Evolutionary conservation across 2,113 vertebrate genomes (phyloP), one percentile per base, ranked within the genome.

Genomic region (Circaetus cinerascens): DNA sequence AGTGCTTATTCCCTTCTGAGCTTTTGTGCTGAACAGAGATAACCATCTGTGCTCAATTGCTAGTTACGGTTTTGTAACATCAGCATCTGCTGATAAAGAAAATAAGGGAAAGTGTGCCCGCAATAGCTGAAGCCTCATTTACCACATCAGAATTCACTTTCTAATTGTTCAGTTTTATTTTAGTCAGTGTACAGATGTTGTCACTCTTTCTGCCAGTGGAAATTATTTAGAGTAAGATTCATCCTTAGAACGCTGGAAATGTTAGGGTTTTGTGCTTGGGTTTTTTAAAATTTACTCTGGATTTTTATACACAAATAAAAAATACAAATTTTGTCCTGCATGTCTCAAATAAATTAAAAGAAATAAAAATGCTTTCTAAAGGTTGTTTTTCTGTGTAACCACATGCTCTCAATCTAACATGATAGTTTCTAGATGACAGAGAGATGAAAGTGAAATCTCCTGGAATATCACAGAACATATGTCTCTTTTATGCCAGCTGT

Each of bases 11-110:
- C 94, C 94, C 95, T 92, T 93, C 76, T 89, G 97, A 98, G 95
- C 66, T 81, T 92, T 96, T 95, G 71, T 95, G 88, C 77, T 74
- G 67, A 96, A 90, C 85, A 94, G 94, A 96, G 87, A 96, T 96
- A 76, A 96, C 97, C 97, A 98, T 98, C 98, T 98, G 98, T 84
- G 91, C 96, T 96, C 93, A 97, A 94, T 98, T 97, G 95, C 91
- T 96, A 86, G 94, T 83, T 97, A 97, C 13, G 50, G 46, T 97
- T 98, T 97, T 96, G 80, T 98, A 98, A 98, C 95, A 97, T 98
- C 98, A 98, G 96, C 97, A 98, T 98, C 97, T 98, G 98, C 94
- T 98, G 97, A 97, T 96, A 93, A 96, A 96, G 91, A 97, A 98
- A 97, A 95, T 93, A 95, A 93, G 94, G 90, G 96, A 97, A 97